A percentile compares a stretch with the other conserved stretches of the same genome.
Conservation (phyloP, 2,797 vertebrate species). For the Astyanax mexicanus region DNA sequence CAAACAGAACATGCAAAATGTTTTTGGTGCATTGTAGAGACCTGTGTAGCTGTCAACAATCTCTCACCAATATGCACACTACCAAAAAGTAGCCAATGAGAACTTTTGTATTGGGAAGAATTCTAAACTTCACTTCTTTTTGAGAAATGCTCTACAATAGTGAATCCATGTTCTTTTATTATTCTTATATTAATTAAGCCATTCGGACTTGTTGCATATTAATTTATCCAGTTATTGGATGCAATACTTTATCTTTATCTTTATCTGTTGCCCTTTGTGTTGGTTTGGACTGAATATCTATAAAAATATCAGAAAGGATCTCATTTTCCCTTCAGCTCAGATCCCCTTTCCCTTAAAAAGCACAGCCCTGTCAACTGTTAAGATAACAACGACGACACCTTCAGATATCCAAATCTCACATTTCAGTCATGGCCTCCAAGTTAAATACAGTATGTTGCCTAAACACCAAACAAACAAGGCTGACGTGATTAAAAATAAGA, state of each 20-base stretch:
- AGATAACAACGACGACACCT: slow-evolving; percentile 11
- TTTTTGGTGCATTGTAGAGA: too few relatives aligned
- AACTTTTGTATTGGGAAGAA: too few relatives aligned
- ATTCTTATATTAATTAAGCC: not conserved
- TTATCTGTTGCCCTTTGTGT: too few relatives aligned
- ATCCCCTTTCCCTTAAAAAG: slow-evolving; percentile 23
- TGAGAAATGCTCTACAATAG: not conserved
- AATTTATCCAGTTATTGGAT: too few relatives aligned
- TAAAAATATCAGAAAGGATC: slow-evolving; percentile 15
- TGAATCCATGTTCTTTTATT: not conserved
- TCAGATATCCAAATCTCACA: slow-evolving; percentile 12
- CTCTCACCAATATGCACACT: too few relatives aligned
- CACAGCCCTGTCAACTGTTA: slow-evolving; percentile 2
- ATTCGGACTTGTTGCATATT: too few relatives aligned
- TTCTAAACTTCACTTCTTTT: too few relatives aligned
- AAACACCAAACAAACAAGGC: not conserved
- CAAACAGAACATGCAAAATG: too few relatives aligned
- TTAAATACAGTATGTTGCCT: slow-evolving; percentile 19
- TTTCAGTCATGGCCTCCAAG: slow-evolving; percentile 18
- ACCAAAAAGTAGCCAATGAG: too few relatives aligned
- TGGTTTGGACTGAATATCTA: not conserved
- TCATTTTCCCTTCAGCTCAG: slow-evolving; percentile 7
- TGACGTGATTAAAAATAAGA: slow-evolving; percentile 3
- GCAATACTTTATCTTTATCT: not conserved
- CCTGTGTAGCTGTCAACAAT: too few relatives aligned